Evolutionary conservation across 2,113 vertebrate species (phyloP), one percentile per base, ranked within the genome.

Genomic region (Phaetusa simplex): DNA sequence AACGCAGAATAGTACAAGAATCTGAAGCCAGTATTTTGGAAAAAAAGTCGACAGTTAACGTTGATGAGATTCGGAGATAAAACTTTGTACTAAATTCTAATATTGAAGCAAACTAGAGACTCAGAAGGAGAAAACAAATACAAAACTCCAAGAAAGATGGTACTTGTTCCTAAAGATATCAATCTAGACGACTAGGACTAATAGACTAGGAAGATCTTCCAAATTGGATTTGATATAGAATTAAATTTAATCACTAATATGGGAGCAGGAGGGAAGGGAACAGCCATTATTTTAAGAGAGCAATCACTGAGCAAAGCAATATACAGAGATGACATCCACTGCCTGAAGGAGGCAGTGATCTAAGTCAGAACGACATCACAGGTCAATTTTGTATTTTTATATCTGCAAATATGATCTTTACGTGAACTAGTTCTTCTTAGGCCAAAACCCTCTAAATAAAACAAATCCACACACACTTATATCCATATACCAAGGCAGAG

Each of bases 261-360:
- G 36, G 77, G 53, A 82, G 58, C 30, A 86, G 45, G 42, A 91
- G 14, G 14, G 47, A 96, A 81, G 73, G 62, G 52, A 93, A 89
- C 70, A 80, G 72, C 67, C 73, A 82, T 85, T 97, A 95, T 72
- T 95, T 95, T 70, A 64, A 55, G 81, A 79, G 61, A 79, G 17
- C 70, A 86, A 56, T 95, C 95, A 97, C 17, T 62, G 70, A 87
- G 42, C 6, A 73, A 72, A 90, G 66, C 53, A 45, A 69, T 34
- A 73, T 8, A 80, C 45, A 83, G 53, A 90, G 21, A 87, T 80
- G 94, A 90, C 93, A 93, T 82, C 70, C n/a, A 42, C 45, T 72
- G 93, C 97, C 97, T 74, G 58, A 94, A 97, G 94, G 91, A 94
- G 70, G 14, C 74, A 47, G 78, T 93, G 94, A 97, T 84, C 42